phyloP scores from a whole-genome alignment of 2,797 vertebrate genomes.

The Cacajao melanocephalus region DNA sequence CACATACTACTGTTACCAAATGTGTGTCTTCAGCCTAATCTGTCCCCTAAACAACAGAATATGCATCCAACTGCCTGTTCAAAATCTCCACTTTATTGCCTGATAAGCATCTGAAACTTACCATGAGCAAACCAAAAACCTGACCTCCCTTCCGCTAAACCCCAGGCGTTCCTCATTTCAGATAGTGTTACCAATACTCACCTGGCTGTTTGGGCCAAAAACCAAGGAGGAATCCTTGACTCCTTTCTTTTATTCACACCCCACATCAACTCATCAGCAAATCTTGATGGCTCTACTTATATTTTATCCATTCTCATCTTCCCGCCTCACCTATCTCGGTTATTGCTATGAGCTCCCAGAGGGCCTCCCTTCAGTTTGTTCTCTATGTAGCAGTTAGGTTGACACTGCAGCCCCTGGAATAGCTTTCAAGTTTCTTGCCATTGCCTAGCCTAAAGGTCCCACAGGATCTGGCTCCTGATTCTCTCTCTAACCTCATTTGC shows the following conservation, averaged over 20 bases:
- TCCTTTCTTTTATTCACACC: background rate
- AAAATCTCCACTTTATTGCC: background rate
- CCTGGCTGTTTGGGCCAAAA: background rate
- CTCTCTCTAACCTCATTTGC: background rate
- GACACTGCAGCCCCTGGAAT: background rate
- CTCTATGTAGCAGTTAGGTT: background rate
- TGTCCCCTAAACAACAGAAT: background rate
- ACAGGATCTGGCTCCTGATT: background rate
- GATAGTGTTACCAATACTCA: background rate
- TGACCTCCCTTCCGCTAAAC: background rate
- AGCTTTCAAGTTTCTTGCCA: background rate
- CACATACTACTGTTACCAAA: background rate
- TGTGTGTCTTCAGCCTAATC: background rate
- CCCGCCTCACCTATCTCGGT: background rate
- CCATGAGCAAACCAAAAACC: background rate
- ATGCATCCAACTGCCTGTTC: background rate
- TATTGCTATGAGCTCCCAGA: background rate
- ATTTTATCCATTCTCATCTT: background rate
- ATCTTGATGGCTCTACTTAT: background rate
- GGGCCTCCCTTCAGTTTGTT: background rate
- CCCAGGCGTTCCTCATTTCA: background rate
- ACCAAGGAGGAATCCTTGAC: background rate
- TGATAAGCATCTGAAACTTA: background rate
- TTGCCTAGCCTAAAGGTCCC: background rate
- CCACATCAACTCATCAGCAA: background rate